Base-by-base conservation (phyloP, 2,113 vertebrate genomes). In the Erpornis zantholeuca region DNA sequence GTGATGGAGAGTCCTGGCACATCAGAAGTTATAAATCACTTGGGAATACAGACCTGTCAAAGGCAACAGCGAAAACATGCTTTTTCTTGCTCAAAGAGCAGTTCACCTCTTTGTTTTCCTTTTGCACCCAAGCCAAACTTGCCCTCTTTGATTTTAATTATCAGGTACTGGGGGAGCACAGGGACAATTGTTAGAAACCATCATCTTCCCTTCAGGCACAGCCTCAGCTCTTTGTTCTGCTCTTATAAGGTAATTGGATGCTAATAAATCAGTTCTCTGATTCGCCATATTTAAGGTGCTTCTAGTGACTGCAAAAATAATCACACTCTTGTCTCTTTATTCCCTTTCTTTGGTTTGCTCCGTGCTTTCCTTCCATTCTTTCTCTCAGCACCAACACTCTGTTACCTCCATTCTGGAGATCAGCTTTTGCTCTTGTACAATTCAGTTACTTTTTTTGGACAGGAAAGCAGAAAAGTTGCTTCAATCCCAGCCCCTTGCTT, bases 71-170 rank as follows among this genome's bases (percentile, higher is more conserved):
- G 70, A 79, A 94, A 95, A 77, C 1, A 5, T 59, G 29, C 9
- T 84, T 49, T 89, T 85, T 61, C 44, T 71, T 10, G 0, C 78
- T 91, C 60, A 38, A 83, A 88, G 68, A 94, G 61, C 47, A 84
- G 83, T 79, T 97, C 71, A 76, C 29, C 42, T 85, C 88, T 94
- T 94, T 94, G 71, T 94, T 90, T 45, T 85, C 53, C 54, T 78
- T 94, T 90, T 94, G 94, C 84, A 63, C 27, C 31, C 38, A 91
- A 60, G 31, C 82, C 95, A 89, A 92, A 95, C 94, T 88, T 97
- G 93, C 50, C 45, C 57, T 78, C 82, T 91, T 95, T 90, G 80
- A 94, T 96, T 95, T 94, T 95, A 92, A 82, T 96, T 90, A 92
- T 65, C 69, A 95, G 86, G 75, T 94, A 77, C 3, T 1, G 31